phyloP scores from a whole-genome alignment of 1,140 invertebrate species.

The Mylabris phalerata region DNA sequence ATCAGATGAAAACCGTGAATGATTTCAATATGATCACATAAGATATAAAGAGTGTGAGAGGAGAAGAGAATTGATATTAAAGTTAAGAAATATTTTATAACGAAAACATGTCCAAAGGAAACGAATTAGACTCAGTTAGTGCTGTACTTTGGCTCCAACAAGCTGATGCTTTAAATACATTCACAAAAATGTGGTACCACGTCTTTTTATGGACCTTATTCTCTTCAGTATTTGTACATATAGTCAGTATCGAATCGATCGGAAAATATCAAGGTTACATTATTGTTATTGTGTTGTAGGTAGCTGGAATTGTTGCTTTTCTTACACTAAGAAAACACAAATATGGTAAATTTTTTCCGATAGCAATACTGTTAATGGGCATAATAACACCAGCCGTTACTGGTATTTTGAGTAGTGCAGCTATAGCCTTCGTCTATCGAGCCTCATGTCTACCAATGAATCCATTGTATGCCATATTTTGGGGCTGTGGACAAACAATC shows the following conservation, averaged over 20 bases:
- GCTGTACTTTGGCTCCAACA: conserved; percentile 54
- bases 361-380: conserved; percentile 82
- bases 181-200: conserved; percentile 92
- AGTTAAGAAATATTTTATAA: too few species aligned
- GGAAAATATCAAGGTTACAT: too few species aligned
- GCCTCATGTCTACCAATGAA: conserved; percentile 82
- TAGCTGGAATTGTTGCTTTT: conserved; percentile 85
- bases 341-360: conserved; percentile 87
- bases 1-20: too few species aligned
- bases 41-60: too few species aligned
- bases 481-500: conserved; percentile 90
- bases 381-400: conserved; percentile 77
- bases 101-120: conserved; percentile 28
- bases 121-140: conserved; percentile 57
- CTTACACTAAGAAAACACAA: conserved; percentile 85
- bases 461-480: conserved; percentile 83
- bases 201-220: conserved; percentile 91
- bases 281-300: conserved; percentile 37
- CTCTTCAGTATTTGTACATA: conserved; percentile 87
- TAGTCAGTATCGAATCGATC: conserved; percentile 36
- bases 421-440: conserved; percentile 88
- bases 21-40: too few species aligned
- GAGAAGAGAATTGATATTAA: too few species aligned
- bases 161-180: conserved; percentile 54
- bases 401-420: conserved; percentile 83